phyloP scores from a whole-genome alignment of 2,113 vertebrate genomes.

The Chloropsis cyanopogon region DNA sequence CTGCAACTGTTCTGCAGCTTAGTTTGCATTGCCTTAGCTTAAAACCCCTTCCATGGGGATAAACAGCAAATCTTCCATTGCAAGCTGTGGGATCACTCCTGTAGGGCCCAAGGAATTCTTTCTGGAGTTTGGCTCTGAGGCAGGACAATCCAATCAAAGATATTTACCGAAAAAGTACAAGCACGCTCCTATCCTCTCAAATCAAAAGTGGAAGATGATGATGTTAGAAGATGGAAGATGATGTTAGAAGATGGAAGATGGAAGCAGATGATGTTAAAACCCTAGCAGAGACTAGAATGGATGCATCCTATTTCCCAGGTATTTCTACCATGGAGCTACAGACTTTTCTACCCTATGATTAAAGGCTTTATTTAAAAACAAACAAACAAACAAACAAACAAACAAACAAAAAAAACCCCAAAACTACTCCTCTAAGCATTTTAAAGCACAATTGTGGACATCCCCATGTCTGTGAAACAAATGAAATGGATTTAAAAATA shows the following conservation, averaged over 20 bases:
- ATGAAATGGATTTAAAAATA: conserved; percentile 4
- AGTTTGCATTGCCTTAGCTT: background rate
- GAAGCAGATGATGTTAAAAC: background rate
- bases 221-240: background rate
- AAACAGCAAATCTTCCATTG: background rate
- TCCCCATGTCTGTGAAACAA: background rate
- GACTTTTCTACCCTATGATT: background rate
- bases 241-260: background rate
- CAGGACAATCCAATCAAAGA: background rate
- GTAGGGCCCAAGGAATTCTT: background rate
- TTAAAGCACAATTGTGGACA: background rate
- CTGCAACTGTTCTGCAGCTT: background rate
- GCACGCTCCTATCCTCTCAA: background rate
- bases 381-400: too few species aligned
- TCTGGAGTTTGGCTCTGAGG: background rate
- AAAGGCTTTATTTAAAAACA: background rate
- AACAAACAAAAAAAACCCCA: background rate
- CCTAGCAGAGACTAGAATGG: background rate
- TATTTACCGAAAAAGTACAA: background rate
- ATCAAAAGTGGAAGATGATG: background rate
- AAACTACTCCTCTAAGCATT: background rate
- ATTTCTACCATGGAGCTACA: background rate
- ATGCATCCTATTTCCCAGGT: background rate
- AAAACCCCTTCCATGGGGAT: background rate
- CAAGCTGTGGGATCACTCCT: background rate